phyloP scores from a whole-genome alignment of 2,113 vertebrate species.

The Pluvialis apricaria region DNA sequence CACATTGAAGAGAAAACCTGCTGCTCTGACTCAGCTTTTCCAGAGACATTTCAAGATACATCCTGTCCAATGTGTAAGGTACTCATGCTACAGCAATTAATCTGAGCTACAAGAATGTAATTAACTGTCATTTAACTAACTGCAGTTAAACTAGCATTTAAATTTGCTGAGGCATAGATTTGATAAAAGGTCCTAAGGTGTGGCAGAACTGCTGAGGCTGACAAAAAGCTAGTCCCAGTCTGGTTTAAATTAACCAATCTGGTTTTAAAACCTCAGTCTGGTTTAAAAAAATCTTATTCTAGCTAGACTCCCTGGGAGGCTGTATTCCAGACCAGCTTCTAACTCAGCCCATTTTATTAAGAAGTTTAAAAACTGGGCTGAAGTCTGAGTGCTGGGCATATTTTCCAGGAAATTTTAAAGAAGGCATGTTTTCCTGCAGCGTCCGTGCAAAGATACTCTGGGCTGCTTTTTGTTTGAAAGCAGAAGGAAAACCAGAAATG shows the following conservation, averaged over 20 bases:
- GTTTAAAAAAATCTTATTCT: not conserved
- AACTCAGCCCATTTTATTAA: not conserved
- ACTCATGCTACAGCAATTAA: conserved; percentile 33
- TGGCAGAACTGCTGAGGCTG: conserved; percentile 39
- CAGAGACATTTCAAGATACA: not conserved
- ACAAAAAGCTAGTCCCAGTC: not conserved
- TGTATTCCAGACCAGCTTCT: not conserved
- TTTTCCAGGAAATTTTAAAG: not conserved
- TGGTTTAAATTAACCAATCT: not conserved
- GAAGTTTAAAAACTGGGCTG: not conserved
- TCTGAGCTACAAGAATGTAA: conserved; percentile 44
- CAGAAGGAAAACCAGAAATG: not conserved
- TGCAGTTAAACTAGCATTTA: conserved; percentile 50
- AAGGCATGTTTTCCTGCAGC: accelerated
- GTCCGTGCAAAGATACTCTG: accelerated
- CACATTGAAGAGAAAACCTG: not conserved
- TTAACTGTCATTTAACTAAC: conserved; percentile 60
- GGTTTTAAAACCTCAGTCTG: not conserved
- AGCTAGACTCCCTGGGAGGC: not conserved
- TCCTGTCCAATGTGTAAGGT: not conserved
- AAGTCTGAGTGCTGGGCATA: accelerated
- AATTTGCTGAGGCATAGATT: conserved; percentile 49
- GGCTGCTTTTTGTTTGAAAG: not conserved
- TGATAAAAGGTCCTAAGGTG: conserved; percentile 40
- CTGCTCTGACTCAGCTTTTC: conserved; percentile 22